Evolutionary conservation across 2,113 vertebrate species (phyloP).

Genomic region (Taurulus bubalis): DNA sequence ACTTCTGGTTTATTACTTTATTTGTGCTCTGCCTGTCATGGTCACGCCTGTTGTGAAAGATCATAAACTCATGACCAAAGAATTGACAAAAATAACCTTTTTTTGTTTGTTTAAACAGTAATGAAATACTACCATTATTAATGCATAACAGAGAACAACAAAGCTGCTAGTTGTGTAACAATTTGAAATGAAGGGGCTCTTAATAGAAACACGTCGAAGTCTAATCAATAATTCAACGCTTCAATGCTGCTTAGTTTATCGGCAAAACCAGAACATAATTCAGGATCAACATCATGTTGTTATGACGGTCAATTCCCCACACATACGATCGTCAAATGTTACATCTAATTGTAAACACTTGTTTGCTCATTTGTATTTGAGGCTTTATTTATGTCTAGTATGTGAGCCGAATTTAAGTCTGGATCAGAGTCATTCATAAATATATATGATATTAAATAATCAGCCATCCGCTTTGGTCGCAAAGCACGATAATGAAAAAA

Average conservation of each 20-base stretch:
- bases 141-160: neutral
- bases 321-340: neutral
- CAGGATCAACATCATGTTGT: rapidly evolving
- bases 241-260: neutral
- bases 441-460: rapidly evolving
- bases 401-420: slow-evolving; percentile 7
- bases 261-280: neutral
- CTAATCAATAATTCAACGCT: neutral
- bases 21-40: neutral
- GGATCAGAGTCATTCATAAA: rapidly evolving
- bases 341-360: neutral
- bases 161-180: neutral
- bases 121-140: neutral
- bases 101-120: neutral
- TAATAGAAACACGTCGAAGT: too few species aligned
- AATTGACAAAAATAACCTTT: too few species aligned
- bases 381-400: neutral
- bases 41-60: neutral
- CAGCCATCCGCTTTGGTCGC: rapidly evolving
- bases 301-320: neutral
- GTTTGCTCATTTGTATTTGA: neutral
- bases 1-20: neutral
- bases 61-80: neutral
- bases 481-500: neutral
- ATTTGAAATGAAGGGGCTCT: neutral